These are phyloP conservation scores for Hycleus cichorii DNA, from an alignment of 1,140 invertebrate species.

Conservation along the genomic window DNA sequence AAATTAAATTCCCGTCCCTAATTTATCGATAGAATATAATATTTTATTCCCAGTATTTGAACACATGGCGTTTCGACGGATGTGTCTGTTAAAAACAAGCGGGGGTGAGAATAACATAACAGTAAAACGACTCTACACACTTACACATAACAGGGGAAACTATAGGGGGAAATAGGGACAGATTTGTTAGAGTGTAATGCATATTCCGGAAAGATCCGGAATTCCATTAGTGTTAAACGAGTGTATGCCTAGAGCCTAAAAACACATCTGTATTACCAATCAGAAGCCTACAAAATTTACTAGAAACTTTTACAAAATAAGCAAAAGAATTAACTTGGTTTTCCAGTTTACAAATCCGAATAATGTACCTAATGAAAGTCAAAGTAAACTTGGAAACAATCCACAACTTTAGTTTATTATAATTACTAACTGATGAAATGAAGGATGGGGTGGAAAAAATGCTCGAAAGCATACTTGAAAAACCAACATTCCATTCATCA, in stretches of 20 bases:
- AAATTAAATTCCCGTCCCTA: conserved; percentile 36
- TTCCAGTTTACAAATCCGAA: too few relatives aligned
- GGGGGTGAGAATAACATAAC: neutral
- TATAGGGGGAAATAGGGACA: neutral
- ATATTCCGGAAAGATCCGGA: conserved; percentile 19
- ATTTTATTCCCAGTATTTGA: conserved; percentile 33
- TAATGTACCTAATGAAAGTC: too few relatives aligned
- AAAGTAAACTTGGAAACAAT: too few relatives aligned
- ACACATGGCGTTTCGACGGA: conserved; percentile 28
- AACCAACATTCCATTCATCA: too few relatives aligned
- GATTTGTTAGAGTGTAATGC: conserved; percentile 9
- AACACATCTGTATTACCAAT: conserved; percentile 12
- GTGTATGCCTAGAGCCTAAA: conserved; percentile 5
- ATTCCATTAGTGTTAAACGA: conserved; percentile 18
- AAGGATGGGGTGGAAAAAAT: too few relatives aligned
- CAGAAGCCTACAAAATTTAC: conserved; percentile 2
- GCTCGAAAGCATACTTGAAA: too few relatives aligned
- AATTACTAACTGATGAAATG: too few relatives aligned
- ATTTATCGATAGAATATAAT: conserved; percentile 34
- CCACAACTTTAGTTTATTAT: too few relatives aligned
- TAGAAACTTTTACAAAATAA: too few relatives aligned
- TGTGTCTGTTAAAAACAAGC: neutral
- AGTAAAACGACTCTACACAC: neutral
- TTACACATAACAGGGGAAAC: too few relatives aligned
- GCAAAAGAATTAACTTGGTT: too few relatives aligned